Conservation (phyloP, 2,797 vertebrate species). For the Sternarchorhynchus goeldii region DNA sequence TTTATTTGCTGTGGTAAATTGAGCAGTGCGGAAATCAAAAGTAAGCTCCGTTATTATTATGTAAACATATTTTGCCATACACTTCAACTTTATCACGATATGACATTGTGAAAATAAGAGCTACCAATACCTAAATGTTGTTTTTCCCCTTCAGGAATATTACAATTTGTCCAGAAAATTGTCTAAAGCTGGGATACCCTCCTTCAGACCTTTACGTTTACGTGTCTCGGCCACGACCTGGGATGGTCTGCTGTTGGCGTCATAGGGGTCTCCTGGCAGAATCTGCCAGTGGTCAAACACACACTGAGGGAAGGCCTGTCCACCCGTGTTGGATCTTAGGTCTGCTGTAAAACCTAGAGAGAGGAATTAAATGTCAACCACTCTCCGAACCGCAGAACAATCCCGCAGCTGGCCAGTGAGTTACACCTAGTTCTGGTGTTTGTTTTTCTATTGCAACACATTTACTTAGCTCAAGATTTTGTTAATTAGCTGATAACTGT, state of each 20-base stretch:
- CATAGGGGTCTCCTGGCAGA: constrained; percentile 62
- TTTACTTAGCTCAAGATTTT: too few species aligned
- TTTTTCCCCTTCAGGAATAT: constrained; percentile 49
- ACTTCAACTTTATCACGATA: constrained; percentile 33
- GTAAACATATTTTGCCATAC: constrained; percentile 51
- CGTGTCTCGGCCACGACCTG: constrained; percentile 62
- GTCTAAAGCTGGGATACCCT: constrained; percentile 60
- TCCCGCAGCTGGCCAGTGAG: too few species aligned
- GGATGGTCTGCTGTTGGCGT: constrained; percentile 57
- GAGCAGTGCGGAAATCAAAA: constrained; percentile 46
- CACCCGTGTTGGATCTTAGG: constrained; percentile 61
- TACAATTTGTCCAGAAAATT: constrained; percentile 69
- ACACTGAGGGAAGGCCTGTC: constrained; percentile 68
- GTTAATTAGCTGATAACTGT: too few species aligned
- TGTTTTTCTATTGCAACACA: too few species aligned
- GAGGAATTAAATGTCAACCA: neutral
- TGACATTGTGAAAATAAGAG: constrained; percentile 43
- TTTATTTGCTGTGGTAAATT: constrained; percentile 53
- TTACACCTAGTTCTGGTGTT: too few species aligned
- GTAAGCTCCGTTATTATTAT: constrained; percentile 44
- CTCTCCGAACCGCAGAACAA: neutral
- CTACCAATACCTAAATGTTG: constrained; percentile 30
- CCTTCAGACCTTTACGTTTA: constrained; percentile 66
- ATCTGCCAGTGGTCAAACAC: constrained; percentile 70
- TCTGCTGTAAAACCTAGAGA: constrained; percentile 64